Percentiles rank a stretch among this genome's conserved stretches.
These are phyloP conservation scores for Amiota mariae DNA, from an alignment of 2,888 invertebrate species.

Conservation along the genomic window DNA sequence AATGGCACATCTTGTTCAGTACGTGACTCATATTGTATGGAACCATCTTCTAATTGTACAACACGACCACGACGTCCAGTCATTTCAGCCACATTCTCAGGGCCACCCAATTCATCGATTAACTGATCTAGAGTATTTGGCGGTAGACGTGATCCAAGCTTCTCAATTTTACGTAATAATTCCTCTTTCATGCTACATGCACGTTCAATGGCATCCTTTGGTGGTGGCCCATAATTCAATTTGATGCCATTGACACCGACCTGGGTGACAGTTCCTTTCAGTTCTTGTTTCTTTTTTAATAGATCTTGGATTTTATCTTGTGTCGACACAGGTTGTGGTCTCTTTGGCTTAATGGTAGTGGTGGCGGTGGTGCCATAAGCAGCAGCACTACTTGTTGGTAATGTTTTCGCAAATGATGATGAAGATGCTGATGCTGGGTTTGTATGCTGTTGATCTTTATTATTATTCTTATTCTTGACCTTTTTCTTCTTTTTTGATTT, in stretches of 20 bases:
- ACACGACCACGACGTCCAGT: conserved; percentile 96
- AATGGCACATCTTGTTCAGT: conserved; percentile 96
- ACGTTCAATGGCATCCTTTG: conserved; percentile 88
- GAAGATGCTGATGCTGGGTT: neutral
- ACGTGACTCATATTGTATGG: conserved; percentile 94
- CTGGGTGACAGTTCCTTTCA: conserved; percentile 70
- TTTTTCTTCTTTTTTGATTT: conserved; percentile 73
- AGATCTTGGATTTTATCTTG: conserved; percentile 87
- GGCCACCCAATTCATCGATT: conserved; percentile 98
- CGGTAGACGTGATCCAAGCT: conserved; percentile 89
- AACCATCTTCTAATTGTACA: conserved; percentile 93
- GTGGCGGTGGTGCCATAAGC: neutral
- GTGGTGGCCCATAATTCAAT: conserved; percentile 77
- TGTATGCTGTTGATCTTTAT: conserved; percentile 30
- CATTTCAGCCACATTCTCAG: conserved; percentile 99
- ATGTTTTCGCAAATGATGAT: neutral
- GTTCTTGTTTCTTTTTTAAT: conserved; percentile 75
- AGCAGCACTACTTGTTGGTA: neutral
- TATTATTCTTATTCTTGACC: conserved; percentile 54
- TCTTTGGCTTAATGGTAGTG: conserved; percentile 46
- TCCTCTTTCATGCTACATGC: conserved; percentile 96
- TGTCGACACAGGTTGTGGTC: conserved; percentile 74
- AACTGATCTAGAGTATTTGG: conserved; percentile 98
- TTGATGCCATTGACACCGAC: conserved; percentile 70
- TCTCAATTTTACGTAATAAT: conserved; percentile 87